Percentiles rank a stretch among this genome's conserved stretches.
These are phyloP conservation scores for Alloscopus bannaensis DNA, from an alignment of 2,888 invertebrate genomes.

Conservation along the genomic window DNA sequence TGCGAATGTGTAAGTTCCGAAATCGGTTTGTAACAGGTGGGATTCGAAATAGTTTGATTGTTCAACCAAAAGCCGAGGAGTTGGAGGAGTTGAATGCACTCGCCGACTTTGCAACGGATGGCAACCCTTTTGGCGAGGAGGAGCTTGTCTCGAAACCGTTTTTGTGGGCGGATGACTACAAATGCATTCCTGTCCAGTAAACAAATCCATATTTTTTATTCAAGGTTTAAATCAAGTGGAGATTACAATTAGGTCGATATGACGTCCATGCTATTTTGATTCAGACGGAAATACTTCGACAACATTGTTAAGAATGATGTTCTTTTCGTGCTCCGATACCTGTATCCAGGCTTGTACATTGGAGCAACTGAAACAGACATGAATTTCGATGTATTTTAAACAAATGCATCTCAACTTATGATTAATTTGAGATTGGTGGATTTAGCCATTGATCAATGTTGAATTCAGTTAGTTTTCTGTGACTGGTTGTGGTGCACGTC, in stretches of 20 bases:
- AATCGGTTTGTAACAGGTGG: not conserved
- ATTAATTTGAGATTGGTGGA: not conserved
- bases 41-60: not conserved
- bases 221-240: not conserved
- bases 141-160: slow-evolving; percentile 64
- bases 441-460: not conserved
- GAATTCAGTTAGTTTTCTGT: slow-evolving; percentile 66
- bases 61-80: not conserved
- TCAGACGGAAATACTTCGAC: slow-evolving; percentile 35
- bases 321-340: slow-evolving; percentile 42
- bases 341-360: slow-evolving; percentile 62
- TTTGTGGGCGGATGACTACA: slow-evolving; percentile 58
- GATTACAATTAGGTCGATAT: not conserved
- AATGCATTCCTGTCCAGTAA: slow-evolving; percentile 50
- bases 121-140: slow-evolving; percentile 56
- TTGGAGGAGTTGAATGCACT: slow-evolving; percentile 8
- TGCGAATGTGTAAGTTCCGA: not conserved
- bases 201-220: not conserved
- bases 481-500: slow-evolving; percentile 69
- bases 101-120: slow-evolving; percentile 45
- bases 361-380: slow-evolving; percentile 52
- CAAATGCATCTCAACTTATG: not conserved
- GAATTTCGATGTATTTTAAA: slow-evolving; percentile 55
- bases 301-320: slow-evolving; percentile 57
- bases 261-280: not conserved